phyloP scores from a whole-genome alignment of 2,797 vertebrate genomes.

The Epinephelus awoara region DNA sequence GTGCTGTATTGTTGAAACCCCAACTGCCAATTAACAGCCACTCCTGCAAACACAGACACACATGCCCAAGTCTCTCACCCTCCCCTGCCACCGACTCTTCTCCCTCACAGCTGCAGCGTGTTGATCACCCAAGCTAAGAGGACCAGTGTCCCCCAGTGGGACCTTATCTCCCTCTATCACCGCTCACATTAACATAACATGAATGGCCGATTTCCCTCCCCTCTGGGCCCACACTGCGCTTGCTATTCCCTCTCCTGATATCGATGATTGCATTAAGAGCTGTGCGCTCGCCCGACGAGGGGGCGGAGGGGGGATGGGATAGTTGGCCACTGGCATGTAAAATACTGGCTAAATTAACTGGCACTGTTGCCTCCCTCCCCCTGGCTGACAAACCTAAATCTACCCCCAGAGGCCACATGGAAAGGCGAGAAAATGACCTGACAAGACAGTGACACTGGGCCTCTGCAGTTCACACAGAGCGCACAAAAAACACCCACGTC shows the following conservation, averaged over 20 bases:
- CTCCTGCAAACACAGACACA: conserved; percentile 53
- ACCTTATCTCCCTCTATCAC: conserved; percentile 78
- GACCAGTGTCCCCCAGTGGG: conserved; percentile 61
- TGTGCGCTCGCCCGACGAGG: background rate
- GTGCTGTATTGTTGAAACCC: conserved; percentile 71
- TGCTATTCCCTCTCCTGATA: conserved; percentile 70
- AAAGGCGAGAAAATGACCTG: background rate
- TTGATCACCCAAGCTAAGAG: conserved; percentile 65
- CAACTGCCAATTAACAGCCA: conserved; percentile 76
- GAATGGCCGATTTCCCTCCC: conserved; percentile 71
- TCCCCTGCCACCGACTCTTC: conserved; percentile 18
- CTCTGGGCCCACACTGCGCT: conserved; percentile 42
- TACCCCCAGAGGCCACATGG: background rate
- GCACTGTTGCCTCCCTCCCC: conserved; percentile 17
- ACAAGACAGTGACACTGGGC: background rate
- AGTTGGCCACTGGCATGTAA: conserved; percentile 33
- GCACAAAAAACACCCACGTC: background rate
- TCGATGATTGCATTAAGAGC: conserved; percentile 69
- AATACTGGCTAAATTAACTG: conserved; percentile 58
- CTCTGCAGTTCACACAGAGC: background rate
- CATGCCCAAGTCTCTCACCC: conserved; percentile 19
- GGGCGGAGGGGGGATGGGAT: background rate
- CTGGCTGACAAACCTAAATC: background rate
- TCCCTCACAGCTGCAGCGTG: conserved; percentile 67
- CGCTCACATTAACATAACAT: conserved; percentile 77